Evolutionary conservation across 1,140 invertebrate species (phyloP), one percentile per base, ranked within the genome.

Genomic region (Drosophila mayri): DNA sequence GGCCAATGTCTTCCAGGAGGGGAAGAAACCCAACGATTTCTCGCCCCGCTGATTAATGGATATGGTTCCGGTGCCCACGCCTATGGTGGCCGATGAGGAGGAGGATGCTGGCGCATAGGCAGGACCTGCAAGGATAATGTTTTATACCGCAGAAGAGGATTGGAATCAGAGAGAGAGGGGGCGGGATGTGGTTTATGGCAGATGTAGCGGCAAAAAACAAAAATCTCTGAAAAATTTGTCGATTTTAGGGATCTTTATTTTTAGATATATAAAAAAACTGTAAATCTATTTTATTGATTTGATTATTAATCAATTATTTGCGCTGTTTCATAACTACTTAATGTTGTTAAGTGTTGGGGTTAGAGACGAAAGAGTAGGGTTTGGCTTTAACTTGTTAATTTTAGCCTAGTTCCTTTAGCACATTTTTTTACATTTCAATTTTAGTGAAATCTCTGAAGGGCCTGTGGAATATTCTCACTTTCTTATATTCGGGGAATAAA

Each of bases 1-100:
- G 0, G 91, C 91, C 37, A 92, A 28, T 1, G 82, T 90, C 70
- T 92, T 92, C 91, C 91, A 92, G 5, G 91, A 92, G 3, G 91
- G 91, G 43, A 92, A 92, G 54, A 92, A 92, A 1, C 76, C 77
- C 8, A 92, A 49, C 0, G 91, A 87, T 50, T 92, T 92, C 47
- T 92, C 91, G 10, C 74, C 71, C 3, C 91, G 76, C 66, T 65
- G 64, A 47, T 83, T 81, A 14, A 73, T 72, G n/a, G 70, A 28
- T 6, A 73, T 76, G 12, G 60, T 61, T 10, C 74, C 66, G 6
- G 75, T 47, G 46, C 55, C 40, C 20, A 40, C 57, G 11, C 62
- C 62, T 14, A 65, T 65, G 9, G 64, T 49, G 22, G 63, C 52
- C 22, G 44, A 47, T 20, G 75, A 73, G 28, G 76, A 50, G 10